Evolutionary conservation across 2,113 vertebrate genomes (phyloP).

Genomic region (Gracilinanus agilis): DNA sequence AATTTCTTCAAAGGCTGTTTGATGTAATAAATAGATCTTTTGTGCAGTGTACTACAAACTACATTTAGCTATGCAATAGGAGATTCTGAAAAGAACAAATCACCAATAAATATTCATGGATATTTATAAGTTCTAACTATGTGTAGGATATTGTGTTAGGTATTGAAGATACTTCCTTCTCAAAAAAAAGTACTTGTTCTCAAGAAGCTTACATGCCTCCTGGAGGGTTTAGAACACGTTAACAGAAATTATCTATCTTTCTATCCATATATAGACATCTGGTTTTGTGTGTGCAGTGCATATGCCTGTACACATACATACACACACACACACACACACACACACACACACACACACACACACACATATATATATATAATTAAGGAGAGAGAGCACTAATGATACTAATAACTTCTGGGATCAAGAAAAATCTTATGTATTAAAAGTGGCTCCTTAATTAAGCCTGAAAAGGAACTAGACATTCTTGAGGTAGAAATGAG

Average conservation of each 20-base stretch:
- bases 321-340: too few species aligned
- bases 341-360: too few species aligned
- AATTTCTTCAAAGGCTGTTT: conserved; percentile 23
- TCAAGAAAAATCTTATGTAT: not conserved
- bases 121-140: not conserved
- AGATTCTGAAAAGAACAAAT: conserved; percentile 10
- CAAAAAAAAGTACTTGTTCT: not conserved
- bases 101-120: not conserved
- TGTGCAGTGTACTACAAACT: not conserved
- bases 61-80: conserved; percentile 22
- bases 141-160: not conserved
- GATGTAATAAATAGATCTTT: conserved; percentile 7
- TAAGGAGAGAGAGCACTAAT: not conserved
- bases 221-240: not conserved
- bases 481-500: not conserved
- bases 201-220: not conserved
- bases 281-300: too few species aligned
- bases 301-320: too few species aligned
- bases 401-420: not conserved
- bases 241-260: too few species aligned
- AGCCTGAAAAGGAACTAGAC: not conserved
- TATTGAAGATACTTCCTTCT: not conserved
- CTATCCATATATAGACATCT: too few species aligned
- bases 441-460: not conserved
- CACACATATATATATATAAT: too few species aligned